Conservation (phyloP, 2,888 invertebrate species). For the Oligia latruncula region DNA sequence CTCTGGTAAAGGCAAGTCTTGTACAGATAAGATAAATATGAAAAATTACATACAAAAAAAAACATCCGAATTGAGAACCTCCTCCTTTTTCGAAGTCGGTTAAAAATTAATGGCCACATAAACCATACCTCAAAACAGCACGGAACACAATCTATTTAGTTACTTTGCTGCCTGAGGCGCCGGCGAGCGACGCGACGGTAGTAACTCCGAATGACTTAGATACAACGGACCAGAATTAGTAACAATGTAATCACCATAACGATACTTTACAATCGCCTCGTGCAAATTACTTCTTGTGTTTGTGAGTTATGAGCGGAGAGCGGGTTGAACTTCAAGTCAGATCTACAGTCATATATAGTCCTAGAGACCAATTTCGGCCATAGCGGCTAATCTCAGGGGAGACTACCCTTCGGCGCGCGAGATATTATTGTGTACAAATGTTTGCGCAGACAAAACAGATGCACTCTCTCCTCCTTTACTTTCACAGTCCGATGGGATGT, state of each 20-base stretch:
- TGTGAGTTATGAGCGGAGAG: constrained; percentile 63
- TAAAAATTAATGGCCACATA: constrained; percentile 5
- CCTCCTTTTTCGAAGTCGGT: too few species aligned
- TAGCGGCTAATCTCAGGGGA: not conserved
- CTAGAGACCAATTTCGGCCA: not conserved
- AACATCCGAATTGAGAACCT: too few species aligned
- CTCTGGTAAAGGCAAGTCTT: too few species aligned
- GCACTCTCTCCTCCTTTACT: not conserved
- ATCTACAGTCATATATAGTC: not conserved
- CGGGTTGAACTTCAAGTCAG: constrained; percentile 3
- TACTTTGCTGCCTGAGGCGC: constrained; percentile 50
- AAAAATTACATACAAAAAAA: not conserved
- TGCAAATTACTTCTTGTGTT: constrained; percentile 82
- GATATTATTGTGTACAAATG: not conserved
- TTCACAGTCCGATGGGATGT: not conserved
- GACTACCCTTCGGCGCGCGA: not conserved
- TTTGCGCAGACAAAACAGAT: not conserved
- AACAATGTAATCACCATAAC: constrained; percentile 84
- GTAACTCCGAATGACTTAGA: constrained; percentile 61
- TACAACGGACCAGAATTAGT: constrained; percentile 54
- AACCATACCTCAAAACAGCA: constrained; percentile 11
- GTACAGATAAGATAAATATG: too few species aligned
- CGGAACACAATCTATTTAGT: constrained; percentile 45
- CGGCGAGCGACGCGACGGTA: constrained; percentile 1
- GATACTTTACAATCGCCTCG: constrained; percentile 85